These are phyloP conservation scores for Ochlodes sylvanus DNA, from an alignment of 2,888 invertebrate genomes.

Conservation along the genomic window DNA sequence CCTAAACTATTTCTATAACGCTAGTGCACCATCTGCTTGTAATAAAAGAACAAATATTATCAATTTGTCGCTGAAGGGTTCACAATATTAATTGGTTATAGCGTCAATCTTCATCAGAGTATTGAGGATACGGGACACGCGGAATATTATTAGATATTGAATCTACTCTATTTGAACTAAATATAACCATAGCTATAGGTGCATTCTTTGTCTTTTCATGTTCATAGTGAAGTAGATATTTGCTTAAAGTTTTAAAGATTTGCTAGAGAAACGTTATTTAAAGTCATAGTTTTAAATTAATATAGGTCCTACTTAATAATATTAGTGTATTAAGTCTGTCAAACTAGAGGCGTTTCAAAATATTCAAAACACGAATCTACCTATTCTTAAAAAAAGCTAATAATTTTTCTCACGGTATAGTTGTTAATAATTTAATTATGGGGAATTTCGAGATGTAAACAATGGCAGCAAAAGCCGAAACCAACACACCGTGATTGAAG, in stretches of 20 bases:
- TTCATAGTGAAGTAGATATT: too few species aligned
- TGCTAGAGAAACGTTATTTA: too few species aligned
- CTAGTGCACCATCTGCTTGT: slow-evolving; percentile 28
- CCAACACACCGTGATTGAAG: slow-evolving; percentile 53
- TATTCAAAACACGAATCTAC: neutral
- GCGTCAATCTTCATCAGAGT: slow-evolving; percentile 74
- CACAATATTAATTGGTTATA: slow-evolving; percentile 45
- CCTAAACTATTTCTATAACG: neutral
- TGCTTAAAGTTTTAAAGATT: too few species aligned
- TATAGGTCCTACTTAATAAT: too few species aligned
- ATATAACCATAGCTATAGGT: too few species aligned
- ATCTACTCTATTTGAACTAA: slow-evolving; percentile 16
- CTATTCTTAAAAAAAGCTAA: slow-evolving; percentile 15
- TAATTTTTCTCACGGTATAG: slow-evolving; percentile 59
- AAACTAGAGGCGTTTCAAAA: too few species aligned
- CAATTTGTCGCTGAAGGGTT: slow-evolving; percentile 42
- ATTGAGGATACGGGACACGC: slow-evolving; percentile 73
- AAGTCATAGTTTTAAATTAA: too few species aligned
- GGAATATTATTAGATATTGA: slow-evolving; percentile 53
- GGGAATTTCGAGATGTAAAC: slow-evolving; percentile 57
- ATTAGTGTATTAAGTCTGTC: too few species aligned
- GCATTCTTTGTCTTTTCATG: too few species aligned
- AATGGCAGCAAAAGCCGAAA: slow-evolving; percentile 71
- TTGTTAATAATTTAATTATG: slow-evolving; percentile 40
- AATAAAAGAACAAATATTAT: slow-evolving; percentile 36